These are phyloP conservation scores for Drosophila algonquin DNA, from an alignment of 2,888 invertebrate genomes.

Conservation along the genomic window DNA sequence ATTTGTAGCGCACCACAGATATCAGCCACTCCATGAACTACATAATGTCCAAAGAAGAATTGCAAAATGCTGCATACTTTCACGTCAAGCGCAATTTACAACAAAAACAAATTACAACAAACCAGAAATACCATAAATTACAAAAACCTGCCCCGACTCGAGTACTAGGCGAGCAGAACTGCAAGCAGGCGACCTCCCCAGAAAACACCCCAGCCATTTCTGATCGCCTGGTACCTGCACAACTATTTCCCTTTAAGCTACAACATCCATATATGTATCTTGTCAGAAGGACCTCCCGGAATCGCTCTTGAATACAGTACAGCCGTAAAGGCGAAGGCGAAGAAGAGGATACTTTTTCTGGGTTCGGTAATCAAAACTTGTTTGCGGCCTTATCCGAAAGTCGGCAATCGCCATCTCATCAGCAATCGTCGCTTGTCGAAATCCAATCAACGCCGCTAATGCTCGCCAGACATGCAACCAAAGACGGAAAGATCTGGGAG, in stretches of 20 bases:
- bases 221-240: no score
- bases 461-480: conserved; percentile 55
- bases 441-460: conserved; percentile 68
- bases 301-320: background rate
- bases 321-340: no score
- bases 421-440: conserved; percentile 1
- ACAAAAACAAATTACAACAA: no score
- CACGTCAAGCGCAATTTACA: background rate
- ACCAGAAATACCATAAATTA: no score
- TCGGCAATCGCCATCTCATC: background rate
- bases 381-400: conserved; percentile 10
- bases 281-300: background rate
- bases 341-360: background rate
- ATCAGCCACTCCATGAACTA: background rate
- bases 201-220: no score
- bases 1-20: no score
- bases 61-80: background rate
- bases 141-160: no score
- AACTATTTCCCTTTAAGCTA: no score
- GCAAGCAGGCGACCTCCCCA: no score
- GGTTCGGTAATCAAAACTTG: background rate
- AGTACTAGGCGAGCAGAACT: no score
- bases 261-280: no score
- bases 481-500: conserved; percentile 21
- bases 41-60: background rate